Evolutionary conservation across 2,113 vertebrate species (phyloP).

Genomic region (Mirounga angustirostris): DNA sequence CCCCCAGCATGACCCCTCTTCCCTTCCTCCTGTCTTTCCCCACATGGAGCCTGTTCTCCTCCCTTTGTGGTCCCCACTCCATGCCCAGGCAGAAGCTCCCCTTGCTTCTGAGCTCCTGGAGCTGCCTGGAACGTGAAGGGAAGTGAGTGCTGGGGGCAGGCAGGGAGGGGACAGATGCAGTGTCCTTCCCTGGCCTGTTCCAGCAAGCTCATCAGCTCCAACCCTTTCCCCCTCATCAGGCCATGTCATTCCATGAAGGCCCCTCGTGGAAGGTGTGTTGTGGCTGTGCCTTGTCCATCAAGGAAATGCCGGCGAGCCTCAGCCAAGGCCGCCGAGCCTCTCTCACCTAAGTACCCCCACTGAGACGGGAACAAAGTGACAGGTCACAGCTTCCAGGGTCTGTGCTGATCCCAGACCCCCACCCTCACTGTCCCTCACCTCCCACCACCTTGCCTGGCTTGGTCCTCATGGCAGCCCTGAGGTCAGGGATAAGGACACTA

Average conservation of each 20-base stretch:
- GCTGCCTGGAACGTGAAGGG: neutral
- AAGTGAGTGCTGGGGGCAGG: neutral
- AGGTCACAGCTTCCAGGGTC: neutral
- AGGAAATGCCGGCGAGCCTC: neutral
- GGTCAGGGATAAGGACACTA: neutral
- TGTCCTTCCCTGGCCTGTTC: neutral
- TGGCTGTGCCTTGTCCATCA: neutral
- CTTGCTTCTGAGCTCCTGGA: neutral
- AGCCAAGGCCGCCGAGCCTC: neutral
- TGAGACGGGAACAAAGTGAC: neutral
- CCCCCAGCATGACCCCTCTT: accelerated
- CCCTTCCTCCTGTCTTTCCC: neutral
- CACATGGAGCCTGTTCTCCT: neutral
- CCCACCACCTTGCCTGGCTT: neutral
- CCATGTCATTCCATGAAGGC: neutral
- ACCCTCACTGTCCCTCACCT: neutral
- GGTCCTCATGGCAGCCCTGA: neutral
- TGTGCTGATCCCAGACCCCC: neutral
- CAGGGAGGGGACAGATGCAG: accelerated
- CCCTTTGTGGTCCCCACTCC: neutral
- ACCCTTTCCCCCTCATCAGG: neutral
- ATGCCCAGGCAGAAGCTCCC: neutral
- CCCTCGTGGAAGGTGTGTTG: neutral
- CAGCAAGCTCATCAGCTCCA: neutral
- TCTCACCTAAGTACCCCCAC: neutral